Evolutionary conservation across 2,888 invertebrate species (phyloP).

Genomic region (Agrotis puta): DNA sequence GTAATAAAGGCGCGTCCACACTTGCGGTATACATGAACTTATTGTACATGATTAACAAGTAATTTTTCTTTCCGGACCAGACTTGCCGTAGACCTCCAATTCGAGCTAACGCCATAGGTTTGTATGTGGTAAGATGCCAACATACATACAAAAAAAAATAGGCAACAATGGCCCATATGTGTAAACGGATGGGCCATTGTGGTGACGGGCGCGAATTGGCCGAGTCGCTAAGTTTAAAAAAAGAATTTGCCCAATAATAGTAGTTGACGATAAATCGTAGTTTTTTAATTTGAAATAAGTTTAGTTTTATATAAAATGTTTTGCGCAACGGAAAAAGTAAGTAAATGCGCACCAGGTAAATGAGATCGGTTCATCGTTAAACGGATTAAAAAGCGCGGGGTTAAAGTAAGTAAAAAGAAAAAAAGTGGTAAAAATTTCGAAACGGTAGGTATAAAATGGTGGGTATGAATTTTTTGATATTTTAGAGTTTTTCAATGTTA

Average conservation of each 20-base stretch:
- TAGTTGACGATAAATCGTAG: slow-evolving; percentile 49
- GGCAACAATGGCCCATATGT: slow-evolving; percentile 51
- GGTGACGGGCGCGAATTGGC: slow-evolving; percentile 54
- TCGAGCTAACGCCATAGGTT: slow-evolving; percentile 83
- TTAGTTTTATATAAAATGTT: slow-evolving; percentile 37
- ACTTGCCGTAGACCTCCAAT: slow-evolving; percentile 84
- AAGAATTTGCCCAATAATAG: slow-evolving; percentile 29
- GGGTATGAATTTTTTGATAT: slow-evolving; percentile 71
- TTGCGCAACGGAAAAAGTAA: slow-evolving; percentile 77
- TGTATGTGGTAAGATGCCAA: slow-evolving; percentile 91
- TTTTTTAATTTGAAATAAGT: slow-evolving; percentile 54
- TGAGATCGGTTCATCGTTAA: slow-evolving; percentile 58
- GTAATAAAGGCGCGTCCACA: slow-evolving; percentile 52
- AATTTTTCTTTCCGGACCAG: slow-evolving; percentile 87
- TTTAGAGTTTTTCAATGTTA: slow-evolving; percentile 51
- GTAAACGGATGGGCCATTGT: slow-evolving; percentile 47
- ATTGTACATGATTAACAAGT: slow-evolving; percentile 80
- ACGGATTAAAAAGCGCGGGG: slow-evolving; percentile 59
- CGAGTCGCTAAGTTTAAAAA: slow-evolving; percentile 24
- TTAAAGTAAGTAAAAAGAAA: slow-evolving; percentile 66
- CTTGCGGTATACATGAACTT: slow-evolving; percentile 58
- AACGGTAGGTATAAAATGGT: slow-evolving; percentile 82
- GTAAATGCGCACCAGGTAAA: slow-evolving; percentile 85
- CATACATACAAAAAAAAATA: slow-evolving; percentile 79
- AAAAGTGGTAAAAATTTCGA: slow-evolving; percentile 53